These are phyloP conservation scores for Sakesphorus luctuosus DNA, from an alignment of 2,113 vertebrate genomes.

Conservation along the genomic window DNA sequence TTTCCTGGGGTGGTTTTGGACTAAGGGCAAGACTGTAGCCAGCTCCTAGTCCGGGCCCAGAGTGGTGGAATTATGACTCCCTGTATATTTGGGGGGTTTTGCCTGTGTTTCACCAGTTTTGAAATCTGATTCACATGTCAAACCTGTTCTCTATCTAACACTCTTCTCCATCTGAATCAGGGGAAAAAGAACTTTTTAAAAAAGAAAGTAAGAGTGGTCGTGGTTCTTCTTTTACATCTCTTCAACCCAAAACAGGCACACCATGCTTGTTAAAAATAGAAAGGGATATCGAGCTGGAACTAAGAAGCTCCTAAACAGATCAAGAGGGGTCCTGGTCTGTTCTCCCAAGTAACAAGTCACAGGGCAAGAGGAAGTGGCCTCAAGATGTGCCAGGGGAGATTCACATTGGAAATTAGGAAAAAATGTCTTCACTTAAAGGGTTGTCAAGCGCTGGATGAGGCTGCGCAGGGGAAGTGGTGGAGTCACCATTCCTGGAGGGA, in stretches of 20 bases:
- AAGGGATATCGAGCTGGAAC: background rate
- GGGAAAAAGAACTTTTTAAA: background rate
- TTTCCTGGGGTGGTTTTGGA: background rate
- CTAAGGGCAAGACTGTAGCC: background rate
- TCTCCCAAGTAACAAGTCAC: too few relatives aligned
- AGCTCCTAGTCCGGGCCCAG: background rate
- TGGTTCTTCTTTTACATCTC: background rate
- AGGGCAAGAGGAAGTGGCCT: too few relatives aligned
- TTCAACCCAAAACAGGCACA: background rate
- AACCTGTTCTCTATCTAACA: background rate
- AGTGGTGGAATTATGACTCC: background rate
- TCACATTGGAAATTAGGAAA: too few relatives aligned
- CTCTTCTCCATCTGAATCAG: background rate
- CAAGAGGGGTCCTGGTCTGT: background rate
- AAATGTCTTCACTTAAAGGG: too few relatives aligned
- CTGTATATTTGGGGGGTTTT: background rate
- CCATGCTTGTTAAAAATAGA: background rate
- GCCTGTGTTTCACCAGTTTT: background rate
- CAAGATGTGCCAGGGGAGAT: too few relatives aligned
- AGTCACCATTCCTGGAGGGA: too few relatives aligned
- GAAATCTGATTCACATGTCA: background rate
- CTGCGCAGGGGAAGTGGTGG: too few relatives aligned
- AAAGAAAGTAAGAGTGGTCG: background rate
- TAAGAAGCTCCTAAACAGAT: background rate
- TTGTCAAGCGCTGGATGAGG: too few relatives aligned